Evolutionary conservation across 1,140 invertebrate genomes (phyloP).

Genomic region (Trissolcus basalis): DNA sequence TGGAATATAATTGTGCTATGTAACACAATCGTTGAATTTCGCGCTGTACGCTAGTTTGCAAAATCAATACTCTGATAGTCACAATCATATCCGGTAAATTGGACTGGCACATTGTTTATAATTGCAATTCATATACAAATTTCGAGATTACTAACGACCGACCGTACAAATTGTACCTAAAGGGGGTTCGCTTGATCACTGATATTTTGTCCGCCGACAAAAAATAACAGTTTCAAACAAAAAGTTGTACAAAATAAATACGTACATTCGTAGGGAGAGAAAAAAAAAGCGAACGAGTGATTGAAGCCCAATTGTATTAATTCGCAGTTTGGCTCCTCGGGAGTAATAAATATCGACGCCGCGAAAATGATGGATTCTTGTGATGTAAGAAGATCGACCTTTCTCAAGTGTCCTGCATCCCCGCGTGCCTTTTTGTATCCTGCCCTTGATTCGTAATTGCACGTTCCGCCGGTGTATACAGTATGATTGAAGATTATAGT

Average conservation of each 20-base stretch:
- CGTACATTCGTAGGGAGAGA: too few species aligned
- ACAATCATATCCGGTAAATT: conserved; percentile 45
- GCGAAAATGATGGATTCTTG: conserved; percentile 16
- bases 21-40: conserved; percentile 45
- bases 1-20: conserved; percentile 54
- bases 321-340: neutral
- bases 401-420: conserved; percentile 34
- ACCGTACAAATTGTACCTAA: neutral
- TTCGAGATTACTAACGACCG: neutral
- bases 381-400: conserved; percentile 27
- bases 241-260: too few species aligned
- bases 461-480: conserved; percentile 47
- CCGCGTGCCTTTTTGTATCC: conserved; percentile 27
- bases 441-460: conserved; percentile 55
- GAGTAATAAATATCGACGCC: neutral
- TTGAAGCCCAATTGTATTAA: neutral
- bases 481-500: conserved; percentile 59
- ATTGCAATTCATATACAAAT: conserved; percentile 26
- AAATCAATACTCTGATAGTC: conserved; percentile 35
- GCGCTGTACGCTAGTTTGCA: conserved; percentile 28
- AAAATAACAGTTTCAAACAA: too few species aligned
- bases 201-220: too few species aligned
- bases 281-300: too few species aligned
- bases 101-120: conserved; percentile 22
- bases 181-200: too few species aligned